phyloP scores from a whole-genome alignment of 2,797 vertebrate genomes.

The Gymnothorax reevesii region DNA sequence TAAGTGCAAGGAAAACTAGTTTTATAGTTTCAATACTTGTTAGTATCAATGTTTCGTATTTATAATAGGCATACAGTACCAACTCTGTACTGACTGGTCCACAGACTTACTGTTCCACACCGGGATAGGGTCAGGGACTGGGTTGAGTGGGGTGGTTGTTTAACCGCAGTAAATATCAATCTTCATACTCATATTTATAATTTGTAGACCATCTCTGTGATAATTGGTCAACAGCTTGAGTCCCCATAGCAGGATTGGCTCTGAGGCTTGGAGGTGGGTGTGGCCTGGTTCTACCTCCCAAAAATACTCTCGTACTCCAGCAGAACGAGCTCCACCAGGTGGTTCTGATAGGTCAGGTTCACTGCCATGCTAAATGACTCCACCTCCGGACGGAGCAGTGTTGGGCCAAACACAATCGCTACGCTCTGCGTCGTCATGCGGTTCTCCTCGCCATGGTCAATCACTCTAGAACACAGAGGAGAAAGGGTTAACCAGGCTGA shows the following conservation, averaged over 20 bases:
- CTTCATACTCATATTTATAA: neutral
- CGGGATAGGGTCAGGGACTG: too few species aligned
- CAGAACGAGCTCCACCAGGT: conserved; percentile 85
- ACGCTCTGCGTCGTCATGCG: conserved; percentile 84
- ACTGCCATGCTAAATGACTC: conserved; percentile 84
- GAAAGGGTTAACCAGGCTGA: neutral
- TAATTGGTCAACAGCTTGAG: conserved; percentile 19
- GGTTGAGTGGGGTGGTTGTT: too few species aligned
- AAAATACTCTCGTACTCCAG: conserved; percentile 78
- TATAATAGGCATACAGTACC: too few species aligned
- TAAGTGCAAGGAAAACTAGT: conserved; percentile 20
- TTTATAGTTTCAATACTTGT: neutral
- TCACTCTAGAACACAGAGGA: conserved; percentile 63
- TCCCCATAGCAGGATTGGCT: neutral
- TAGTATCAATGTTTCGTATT: neutral
- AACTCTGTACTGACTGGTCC: neutral
- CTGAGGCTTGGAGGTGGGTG: neutral
- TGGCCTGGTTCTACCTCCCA: conserved; percentile 52
- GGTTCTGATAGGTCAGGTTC: conserved; percentile 85
- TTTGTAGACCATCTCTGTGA: neutral
- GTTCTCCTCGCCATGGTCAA: conserved; percentile 81
- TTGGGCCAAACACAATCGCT: conserved; percentile 86
- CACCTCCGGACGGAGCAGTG: conserved; percentile 80
- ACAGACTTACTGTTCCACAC: neutral
- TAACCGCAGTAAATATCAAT: too few species aligned